phyloP scores from a whole-genome alignment of 2,888 invertebrate species.

The Brachylomia viminalis region DNA sequence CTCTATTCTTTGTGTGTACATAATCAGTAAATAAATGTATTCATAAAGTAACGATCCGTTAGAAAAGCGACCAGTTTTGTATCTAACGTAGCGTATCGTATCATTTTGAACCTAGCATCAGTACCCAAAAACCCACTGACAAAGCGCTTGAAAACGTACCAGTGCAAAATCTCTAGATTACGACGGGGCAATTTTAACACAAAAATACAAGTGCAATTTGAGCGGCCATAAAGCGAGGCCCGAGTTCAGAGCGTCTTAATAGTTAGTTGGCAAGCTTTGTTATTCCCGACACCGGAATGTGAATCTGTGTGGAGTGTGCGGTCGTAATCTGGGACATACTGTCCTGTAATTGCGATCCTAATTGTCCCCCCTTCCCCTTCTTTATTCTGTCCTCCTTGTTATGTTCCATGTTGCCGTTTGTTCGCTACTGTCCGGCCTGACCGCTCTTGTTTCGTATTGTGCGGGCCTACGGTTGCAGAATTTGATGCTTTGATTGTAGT shows the following conservation, averaged over 20 bases:
- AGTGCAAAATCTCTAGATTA: constrained; percentile 67
- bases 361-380: constrained; percentile 82
- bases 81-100: too few relatives aligned
- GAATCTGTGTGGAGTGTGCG: constrained; percentile 83
- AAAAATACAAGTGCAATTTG: constrained; percentile 75
- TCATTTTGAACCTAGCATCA: constrained; percentile 20
- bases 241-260: constrained; percentile 84
- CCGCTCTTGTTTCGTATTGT: constrained; percentile 53
- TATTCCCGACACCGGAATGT: constrained; percentile 82
- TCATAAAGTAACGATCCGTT: neutral
- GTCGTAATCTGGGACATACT: constrained; percentile 89
- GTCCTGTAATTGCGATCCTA: constrained; percentile 90
- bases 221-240: constrained; percentile 63
- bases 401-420: constrained; percentile 57
- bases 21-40: neutral
- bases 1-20: too few relatives aligned
- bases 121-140: constrained; percentile 62
- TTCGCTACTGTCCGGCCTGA: constrained; percentile 25
- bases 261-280: constrained; percentile 88
- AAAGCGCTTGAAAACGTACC: constrained; percentile 49
- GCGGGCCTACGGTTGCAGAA: constrained; percentile 52
- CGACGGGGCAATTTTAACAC: constrained; percentile 70
- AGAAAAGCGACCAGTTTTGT: neutral
- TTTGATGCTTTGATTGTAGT: constrained; percentile 60
- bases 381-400: constrained; percentile 76